Conservation (phyloP, 1,140 invertebrate species). For the Ips typographus region DNA sequence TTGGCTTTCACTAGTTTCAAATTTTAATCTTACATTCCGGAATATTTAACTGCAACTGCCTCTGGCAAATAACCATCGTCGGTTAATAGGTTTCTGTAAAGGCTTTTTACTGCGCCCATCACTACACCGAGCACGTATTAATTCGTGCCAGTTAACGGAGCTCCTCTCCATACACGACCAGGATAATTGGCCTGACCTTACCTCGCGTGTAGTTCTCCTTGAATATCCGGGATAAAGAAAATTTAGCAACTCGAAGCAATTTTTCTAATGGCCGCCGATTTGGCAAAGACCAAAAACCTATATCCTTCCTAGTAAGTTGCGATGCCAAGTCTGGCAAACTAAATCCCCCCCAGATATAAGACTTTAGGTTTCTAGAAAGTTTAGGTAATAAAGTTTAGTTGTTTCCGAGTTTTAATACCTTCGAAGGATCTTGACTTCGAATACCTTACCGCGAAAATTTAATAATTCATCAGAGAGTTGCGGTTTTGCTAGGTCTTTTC, state of each 20-base stretch:
- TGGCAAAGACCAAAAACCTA: constrained; percentile 9
- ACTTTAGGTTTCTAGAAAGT: constrained; percentile 12
- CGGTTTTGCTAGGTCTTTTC: not conserved
- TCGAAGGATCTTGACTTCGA: constrained; percentile 4
- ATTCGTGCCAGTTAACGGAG: not conserved
- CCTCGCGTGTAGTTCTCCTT: not conserved
- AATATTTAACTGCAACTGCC: not conserved
- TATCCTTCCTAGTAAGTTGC: constrained; percentile 2
- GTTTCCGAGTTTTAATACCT: constrained; percentile 12
- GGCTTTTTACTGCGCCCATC: not conserved
- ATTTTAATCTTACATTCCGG: not conserved
- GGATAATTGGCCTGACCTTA: not conserved
- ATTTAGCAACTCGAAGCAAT: constrained; percentile 8
- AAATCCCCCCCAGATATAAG: constrained; percentile 12
- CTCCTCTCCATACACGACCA: not conserved
- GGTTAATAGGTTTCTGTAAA: not conserved
- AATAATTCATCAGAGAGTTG: constrained; percentile 10
- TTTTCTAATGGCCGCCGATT: constrained; percentile 14
- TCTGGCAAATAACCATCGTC: not conserved
- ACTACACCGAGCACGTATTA: not conserved
- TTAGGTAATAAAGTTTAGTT: constrained; percentile 11
- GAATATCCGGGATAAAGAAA: not conserved
- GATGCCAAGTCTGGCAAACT: constrained; percentile 6
- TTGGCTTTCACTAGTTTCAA: not conserved
- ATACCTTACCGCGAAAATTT: constrained; percentile 4